Base-by-base conservation (phyloP, 2,113 vertebrate species). In the Sinocyclocheilus anshuiensis region DNA sequence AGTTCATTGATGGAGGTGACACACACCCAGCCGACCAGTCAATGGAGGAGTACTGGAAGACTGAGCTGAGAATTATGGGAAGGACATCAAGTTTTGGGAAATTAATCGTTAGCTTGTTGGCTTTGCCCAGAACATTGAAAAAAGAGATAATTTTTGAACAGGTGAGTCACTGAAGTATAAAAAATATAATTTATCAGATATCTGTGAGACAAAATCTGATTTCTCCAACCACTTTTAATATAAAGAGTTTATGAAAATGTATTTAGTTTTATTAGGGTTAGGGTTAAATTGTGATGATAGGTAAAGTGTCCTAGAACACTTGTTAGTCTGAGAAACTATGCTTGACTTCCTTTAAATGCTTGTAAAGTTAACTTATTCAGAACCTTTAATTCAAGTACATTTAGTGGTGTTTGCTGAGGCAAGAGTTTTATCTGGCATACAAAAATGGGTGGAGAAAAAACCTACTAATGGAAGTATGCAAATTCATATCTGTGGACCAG, bases 61-160 rank as follows among this genome's bases (percentile, higher is more conserved):
- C 91, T 74, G 83, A 89, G 50, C 45, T 95, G 78, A 76, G 22
- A 1, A 26, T 48, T 48, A 79, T 89, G 24, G 81, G 8, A n/a
- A 78, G 55, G 42, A 33, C 29, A 7, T 87, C 92, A 0, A 12
- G 55, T 55, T 90, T 95, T 77, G 88, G 18, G 0, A 87, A 76
- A 50, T 79, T 95, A 9, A 29, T 94, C 20, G 86, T 94, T 29
- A 92, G 84, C 42, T 75, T 95, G 13, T 87, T 95, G 85, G 90
- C 91, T 3, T 86, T 95, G 77, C 95, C 95, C 0, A 83, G 50
- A 67, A 88, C 90, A 4, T 88, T 95, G 4, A 24, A 76, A 84
- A 84, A 81, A 76, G 85, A 88, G 0, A 74, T 45, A 2, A 82
- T 94, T 71, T 94, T 95, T 81, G 72, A 81, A 77, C 55, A 91